Percentiles rank a stretch among this genome's conserved stretches.
Conservation (phyloP, 2,888 invertebrate genomes). For the Patella caerulea region DNA sequence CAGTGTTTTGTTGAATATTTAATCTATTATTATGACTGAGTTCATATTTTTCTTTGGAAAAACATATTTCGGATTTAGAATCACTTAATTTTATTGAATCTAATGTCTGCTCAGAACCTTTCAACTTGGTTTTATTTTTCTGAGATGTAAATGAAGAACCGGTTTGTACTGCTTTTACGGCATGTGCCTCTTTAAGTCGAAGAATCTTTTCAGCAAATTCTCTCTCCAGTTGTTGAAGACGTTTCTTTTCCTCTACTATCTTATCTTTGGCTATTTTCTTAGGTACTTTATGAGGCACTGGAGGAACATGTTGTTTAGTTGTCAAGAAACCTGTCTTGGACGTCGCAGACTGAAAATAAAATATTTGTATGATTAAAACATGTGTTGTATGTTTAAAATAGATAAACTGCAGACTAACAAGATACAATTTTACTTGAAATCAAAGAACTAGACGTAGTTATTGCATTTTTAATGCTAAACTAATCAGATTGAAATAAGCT, state of each 20-base stretch:
- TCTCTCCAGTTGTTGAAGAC: slow-evolving; percentile 48
- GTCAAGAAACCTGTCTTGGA: neutral
- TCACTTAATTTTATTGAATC: slow-evolving; percentile 44
- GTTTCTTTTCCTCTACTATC: slow-evolving; percentile 49
- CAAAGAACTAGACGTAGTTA: no score
- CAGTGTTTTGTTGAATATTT: slow-evolving; percentile 29
- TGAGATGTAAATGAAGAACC: neutral
- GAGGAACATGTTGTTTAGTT: slow-evolving; percentile 23
- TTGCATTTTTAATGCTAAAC: no score
- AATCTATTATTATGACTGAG: slow-evolving; percentile 55
- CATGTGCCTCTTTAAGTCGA: slow-evolving; percentile 43
- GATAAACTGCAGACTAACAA: no score
- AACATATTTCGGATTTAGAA: slow-evolving; percentile 24
- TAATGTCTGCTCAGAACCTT: slow-evolving; percentile 33
- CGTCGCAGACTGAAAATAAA: slow-evolving; percentile 25
- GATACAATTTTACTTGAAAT: no score
- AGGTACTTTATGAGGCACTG: slow-evolving; percentile 1
- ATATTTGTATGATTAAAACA: no score
- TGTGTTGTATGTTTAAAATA: no score
- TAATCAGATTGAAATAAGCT: no score
- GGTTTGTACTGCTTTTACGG: slow-evolving; percentile 17
- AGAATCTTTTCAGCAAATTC: slow-evolving; percentile 52
- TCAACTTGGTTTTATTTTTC: slow-evolving; percentile 19
- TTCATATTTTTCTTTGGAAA: slow-evolving; percentile 39
- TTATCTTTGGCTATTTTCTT: slow-evolving; percentile 23